phyloP scores from a whole-genome alignment of 2,113 vertebrate species.

The Ciconia maguari region DNA sequence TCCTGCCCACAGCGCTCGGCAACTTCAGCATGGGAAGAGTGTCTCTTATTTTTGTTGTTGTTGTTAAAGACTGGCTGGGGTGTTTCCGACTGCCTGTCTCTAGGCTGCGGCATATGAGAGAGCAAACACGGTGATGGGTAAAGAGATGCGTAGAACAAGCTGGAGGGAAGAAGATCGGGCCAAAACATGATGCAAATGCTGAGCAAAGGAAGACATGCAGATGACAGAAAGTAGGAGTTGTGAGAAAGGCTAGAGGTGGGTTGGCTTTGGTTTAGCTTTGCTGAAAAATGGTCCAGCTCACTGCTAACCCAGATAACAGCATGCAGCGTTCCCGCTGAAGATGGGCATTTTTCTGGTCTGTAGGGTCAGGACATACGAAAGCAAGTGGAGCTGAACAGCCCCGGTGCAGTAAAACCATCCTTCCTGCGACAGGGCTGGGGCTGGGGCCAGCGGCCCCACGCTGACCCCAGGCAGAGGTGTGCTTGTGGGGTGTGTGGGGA shows the following conservation, averaged over 20 bases:
- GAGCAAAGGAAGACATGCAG: not conserved
- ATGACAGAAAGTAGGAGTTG: not conserved
- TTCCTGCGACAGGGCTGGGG: accelerated
- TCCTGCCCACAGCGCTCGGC: not conserved
- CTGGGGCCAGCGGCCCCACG: not conserved
- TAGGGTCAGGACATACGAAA: not conserved
- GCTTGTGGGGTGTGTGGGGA: not conserved
- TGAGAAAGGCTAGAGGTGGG: not conserved
- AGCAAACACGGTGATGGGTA: not conserved
- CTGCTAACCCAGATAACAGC: not conserved
- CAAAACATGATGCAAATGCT: not conserved
- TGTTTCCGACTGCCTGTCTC: not conserved
- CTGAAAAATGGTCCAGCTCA: not conserved
- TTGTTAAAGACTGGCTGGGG: not conserved
- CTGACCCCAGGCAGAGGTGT: not conserved
- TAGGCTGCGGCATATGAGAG: not conserved
- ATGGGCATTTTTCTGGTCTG: not conserved
- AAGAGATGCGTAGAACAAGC: not conserved
- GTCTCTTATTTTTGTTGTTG: not conserved
- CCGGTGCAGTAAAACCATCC: not conserved
- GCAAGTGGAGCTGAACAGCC: not conserved
- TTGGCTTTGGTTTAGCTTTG: not conserved
- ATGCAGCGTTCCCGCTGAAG: not conserved
- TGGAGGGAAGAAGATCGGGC: not conserved
- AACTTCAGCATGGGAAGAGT: not conserved